Conservation (phyloP, 2,113 vertebrate species). For the Myotis davidii region DNA sequence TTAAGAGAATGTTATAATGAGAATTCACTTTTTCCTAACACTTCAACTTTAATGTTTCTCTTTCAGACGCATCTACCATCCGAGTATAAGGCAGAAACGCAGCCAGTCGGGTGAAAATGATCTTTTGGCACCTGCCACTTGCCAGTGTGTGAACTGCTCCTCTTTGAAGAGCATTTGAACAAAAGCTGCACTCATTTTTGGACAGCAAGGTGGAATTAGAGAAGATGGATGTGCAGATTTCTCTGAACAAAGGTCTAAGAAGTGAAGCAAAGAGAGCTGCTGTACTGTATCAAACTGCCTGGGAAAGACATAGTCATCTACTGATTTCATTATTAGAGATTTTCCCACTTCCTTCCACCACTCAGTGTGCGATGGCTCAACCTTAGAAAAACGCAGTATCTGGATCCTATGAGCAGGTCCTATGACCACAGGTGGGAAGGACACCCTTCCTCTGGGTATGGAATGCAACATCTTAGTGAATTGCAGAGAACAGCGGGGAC, state of each 20-base stretch:
- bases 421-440: background rate
- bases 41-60: background rate
- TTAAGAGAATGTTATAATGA: background rate
- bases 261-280: background rate
- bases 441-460: background rate
- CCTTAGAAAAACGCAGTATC: background rate
- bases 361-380: background rate
- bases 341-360: background rate
- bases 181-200: background rate
- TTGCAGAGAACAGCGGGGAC: background rate
- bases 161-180: conserved; percentile 21
- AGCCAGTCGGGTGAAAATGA: background rate
- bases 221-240: background rate
- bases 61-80: background rate
- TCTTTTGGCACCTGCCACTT: background rate
- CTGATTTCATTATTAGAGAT: background rate
- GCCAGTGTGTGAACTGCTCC: background rate
- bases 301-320: background rate
- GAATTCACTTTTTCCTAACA: background rate
- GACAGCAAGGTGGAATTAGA: background rate
- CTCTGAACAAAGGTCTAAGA: conserved; percentile 5
- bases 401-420: background rate
- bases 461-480: background rate
- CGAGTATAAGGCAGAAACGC: background rate
- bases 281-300: background rate